These are phyloP conservation scores for Pocillopora meandrina DNA, from an alignment of 92 coral and sea anemone species.

Conservation along the genomic window DNA sequence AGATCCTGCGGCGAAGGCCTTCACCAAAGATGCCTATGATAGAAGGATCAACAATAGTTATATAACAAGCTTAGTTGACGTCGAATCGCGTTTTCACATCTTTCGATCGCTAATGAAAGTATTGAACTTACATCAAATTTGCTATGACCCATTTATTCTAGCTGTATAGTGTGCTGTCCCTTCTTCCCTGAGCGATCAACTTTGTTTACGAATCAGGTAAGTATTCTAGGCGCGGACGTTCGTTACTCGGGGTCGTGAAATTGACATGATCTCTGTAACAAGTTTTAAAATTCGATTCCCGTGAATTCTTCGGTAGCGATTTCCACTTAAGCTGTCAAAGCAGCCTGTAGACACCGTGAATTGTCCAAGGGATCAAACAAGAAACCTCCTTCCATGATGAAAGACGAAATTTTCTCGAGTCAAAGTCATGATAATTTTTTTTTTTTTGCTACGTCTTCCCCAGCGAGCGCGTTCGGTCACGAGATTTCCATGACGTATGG, in stretches of 20 bases:
- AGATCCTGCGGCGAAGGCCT: constrained; percentile 88
- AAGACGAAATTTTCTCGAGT: not conserved
- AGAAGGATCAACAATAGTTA: not conserved
- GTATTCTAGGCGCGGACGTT: not conserved
- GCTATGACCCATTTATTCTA: constrained; percentile 34
- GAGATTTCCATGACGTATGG: constrained; percentile 3
- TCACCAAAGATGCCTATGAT: constrained; percentile 66
- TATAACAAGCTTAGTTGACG: too few relatives aligned
- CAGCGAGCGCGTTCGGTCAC: constrained; percentile 6
- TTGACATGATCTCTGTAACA: constrained; percentile 4
- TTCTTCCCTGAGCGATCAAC: not conserved
- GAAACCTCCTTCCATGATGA: not conserved
- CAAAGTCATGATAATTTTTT: not conserved
- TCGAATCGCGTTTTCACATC: too few relatives aligned
- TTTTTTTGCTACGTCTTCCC: not conserved
- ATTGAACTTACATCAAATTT: constrained; percentile 24
- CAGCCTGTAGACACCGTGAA: not conserved
- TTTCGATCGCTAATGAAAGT: not conserved
- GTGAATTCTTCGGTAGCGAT: not conserved
- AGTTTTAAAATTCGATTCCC: not conserved
- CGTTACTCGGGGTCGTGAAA: constrained; percentile 12
- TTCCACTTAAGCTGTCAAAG: not conserved
- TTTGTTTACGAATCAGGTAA: not conserved
- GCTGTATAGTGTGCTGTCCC: not conserved
- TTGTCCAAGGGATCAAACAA: not conserved